Evolutionary conservation across 2,797 vertebrate species (phyloP).

Genomic region (Phataginus tetradactyla): DNA sequence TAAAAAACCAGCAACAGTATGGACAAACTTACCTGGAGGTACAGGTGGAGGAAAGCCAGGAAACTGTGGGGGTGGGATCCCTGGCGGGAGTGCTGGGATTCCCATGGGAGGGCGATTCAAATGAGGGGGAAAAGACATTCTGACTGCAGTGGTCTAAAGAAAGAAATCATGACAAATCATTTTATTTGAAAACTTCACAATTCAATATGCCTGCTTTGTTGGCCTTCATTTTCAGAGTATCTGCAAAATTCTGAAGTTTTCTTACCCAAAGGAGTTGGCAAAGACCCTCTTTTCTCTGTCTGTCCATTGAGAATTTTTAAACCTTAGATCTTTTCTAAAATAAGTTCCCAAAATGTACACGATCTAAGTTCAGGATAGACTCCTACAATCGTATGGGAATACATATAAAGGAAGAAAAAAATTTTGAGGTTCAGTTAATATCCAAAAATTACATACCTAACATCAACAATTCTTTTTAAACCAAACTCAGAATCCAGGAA

Average conservation of each 20-base stretch:
- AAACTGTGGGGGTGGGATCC: slow-evolving; percentile 97
- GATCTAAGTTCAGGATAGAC: slow-evolving; percentile 79
- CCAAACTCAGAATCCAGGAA: slow-evolving; percentile 66
- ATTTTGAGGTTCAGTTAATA: slow-evolving; percentile 80
- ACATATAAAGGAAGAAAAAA: slow-evolving; percentile 82
- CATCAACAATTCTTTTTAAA: slow-evolving; percentile 75
- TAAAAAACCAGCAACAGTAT: background rate
- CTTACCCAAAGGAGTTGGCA: slow-evolving; percentile 82
- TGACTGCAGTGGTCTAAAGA: slow-evolving; percentile 86
- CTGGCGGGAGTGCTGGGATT: slow-evolving; percentile 94
- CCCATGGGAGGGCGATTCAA: slow-evolving; percentile 97
- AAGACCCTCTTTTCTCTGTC: slow-evolving; percentile 81
- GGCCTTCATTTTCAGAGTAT: slow-evolving; percentile 81
- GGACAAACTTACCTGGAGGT: slow-evolving; percentile 89
- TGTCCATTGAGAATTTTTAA: slow-evolving; percentile 80
- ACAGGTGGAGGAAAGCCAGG: slow-evolving; percentile 96
- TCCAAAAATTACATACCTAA: slow-evolving; percentile 77
- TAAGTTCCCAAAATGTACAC: slow-evolving; percentile 80
- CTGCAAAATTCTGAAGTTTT: slow-evolving; percentile 81
- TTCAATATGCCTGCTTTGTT: slow-evolving; percentile 65
- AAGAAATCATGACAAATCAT: slow-evolving; percentile 67
- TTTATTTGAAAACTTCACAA: slow-evolving; percentile 68
- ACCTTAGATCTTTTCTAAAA: slow-evolving; percentile 82
- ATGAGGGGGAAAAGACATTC: slow-evolving; percentile 99
- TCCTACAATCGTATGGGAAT: slow-evolving; percentile 80